These are phyloP conservation scores for Chalcosyrphus nemorum DNA, from an alignment of 2,888 invertebrate species.

Conservation along the genomic window DNA sequence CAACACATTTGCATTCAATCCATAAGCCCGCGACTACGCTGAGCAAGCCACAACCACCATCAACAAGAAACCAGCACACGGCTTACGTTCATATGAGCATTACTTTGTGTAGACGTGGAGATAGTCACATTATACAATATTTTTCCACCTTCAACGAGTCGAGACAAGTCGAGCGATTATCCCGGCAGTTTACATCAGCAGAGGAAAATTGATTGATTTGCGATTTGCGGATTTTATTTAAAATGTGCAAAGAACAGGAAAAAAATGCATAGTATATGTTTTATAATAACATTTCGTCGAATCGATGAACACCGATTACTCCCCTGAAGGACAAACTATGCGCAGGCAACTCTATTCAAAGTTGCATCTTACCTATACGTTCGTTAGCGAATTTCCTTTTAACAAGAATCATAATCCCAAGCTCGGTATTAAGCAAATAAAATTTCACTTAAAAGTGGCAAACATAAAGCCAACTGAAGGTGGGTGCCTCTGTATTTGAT, in stretches of 20 bases:
- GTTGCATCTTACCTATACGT: conserved; percentile 11
- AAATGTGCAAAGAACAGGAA: conserved; percentile 59
- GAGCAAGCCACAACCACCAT: conserved; percentile 33
- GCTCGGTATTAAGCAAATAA: conserved; percentile 35
- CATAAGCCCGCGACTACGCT: conserved; percentile 35
- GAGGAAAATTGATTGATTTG: conserved; percentile 71
- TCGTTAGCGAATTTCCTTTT: conserved; percentile 36
- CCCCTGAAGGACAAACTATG: conserved; percentile 47
- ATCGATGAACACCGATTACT: conserved; percentile 57
- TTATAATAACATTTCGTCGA: conserved; percentile 58
- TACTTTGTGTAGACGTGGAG: conserved; percentile 50
- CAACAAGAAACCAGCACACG: conserved; percentile 43
- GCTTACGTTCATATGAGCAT: conserved; percentile 42
- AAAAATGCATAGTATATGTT: conserved; percentile 15
- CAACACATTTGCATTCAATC: conserved; percentile 68
- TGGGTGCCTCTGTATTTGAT: conserved; percentile 44
- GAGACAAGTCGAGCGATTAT: conserved; percentile 65
- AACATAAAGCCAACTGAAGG: conserved; percentile 18
- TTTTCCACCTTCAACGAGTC: conserved; percentile 70
- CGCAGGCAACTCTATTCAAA: background rate
- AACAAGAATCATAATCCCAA: conserved; percentile 39
- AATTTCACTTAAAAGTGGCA: conserved; percentile 43
- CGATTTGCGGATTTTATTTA: conserved; percentile 71
- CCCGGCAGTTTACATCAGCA: conserved; percentile 69
- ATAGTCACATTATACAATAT: conserved; percentile 69